These are phyloP conservation scores for Trichomalopsis sarcophagae DNA, from an alignment of 1,140 invertebrate genomes.

Conservation along the genomic window DNA sequence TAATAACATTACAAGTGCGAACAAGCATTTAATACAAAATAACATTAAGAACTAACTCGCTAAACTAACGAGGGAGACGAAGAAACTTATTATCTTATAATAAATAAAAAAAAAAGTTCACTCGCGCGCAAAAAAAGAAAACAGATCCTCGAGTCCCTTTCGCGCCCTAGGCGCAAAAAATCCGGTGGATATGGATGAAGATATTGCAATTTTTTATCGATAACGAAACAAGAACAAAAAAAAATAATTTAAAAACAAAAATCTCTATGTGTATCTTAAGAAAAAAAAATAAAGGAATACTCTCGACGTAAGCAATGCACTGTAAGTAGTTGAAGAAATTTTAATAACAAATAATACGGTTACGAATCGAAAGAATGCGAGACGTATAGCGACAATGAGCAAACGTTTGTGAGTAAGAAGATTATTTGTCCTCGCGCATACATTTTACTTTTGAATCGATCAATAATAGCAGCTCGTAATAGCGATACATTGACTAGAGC, in stretches of 20 bases:
- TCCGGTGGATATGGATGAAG: not conserved
- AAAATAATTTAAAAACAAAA: conserved; percentile 34
- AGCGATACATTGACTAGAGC: not conserved
- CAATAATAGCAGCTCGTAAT: not conserved
- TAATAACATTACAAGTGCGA: conserved; percentile 6
- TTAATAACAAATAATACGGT: conserved; percentile 15
- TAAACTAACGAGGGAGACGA: conserved; percentile 25
- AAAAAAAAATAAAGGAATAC: conserved; percentile 36
- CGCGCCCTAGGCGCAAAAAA: not conserved
- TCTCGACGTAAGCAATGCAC: conserved; percentile 49
- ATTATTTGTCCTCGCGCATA: not conserved
- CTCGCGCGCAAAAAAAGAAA: conserved; percentile 28
- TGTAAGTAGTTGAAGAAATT: conserved; percentile 46
- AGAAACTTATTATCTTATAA: conserved; percentile 29
- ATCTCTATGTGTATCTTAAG: conserved; percentile 46
- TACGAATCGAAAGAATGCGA: not conserved
- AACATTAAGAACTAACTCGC: conserved; percentile 27
- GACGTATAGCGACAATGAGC: not conserved
- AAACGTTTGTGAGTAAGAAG: not conserved
- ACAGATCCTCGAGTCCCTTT: not conserved
- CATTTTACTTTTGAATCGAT: not conserved
- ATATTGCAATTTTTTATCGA: conserved; percentile 40
- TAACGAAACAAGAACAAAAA: conserved; percentile 37
- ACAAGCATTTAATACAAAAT: conserved; percentile 36
- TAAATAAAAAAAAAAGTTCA: conserved; percentile 26